These are phyloP conservation scores for Psittacula derbiana DNA, from an alignment of 2,797 vertebrate species.

Conservation along the genomic window DNA sequence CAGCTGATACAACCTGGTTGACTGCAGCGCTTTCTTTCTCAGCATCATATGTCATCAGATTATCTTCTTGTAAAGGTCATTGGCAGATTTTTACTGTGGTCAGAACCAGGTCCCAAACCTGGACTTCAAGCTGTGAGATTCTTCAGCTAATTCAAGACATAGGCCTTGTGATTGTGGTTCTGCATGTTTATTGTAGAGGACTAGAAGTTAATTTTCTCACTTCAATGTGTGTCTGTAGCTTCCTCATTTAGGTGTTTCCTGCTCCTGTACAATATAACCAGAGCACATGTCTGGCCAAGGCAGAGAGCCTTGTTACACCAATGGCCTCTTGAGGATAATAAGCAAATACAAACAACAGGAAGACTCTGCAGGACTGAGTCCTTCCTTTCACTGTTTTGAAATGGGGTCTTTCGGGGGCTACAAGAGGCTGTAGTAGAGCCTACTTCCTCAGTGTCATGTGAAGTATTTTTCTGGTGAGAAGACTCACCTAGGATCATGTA, in stretches of 20 bases:
- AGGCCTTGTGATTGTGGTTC: neutral
- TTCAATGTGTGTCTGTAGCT: neutral
- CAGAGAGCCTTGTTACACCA: neutral
- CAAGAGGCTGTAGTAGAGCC: neutral
- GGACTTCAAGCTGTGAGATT: neutral
- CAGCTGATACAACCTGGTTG: neutral
- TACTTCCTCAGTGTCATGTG: neutral
- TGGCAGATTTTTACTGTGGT: accelerated
- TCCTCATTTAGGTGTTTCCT: neutral
- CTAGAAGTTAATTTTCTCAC: neutral
- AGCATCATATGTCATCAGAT: neutral
- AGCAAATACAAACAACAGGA: neutral
- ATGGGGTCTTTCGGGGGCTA: neutral
- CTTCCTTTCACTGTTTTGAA: neutral
- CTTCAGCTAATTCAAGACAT: neutral
- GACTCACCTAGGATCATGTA: neutral
- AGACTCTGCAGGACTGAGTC: neutral
- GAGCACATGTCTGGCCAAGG: neutral
- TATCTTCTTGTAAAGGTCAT: neutral
- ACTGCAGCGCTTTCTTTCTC: neutral
- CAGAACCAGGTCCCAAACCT: neutral
- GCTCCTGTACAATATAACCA: neutral
- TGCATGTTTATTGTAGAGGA: neutral
- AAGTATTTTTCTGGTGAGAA: neutral
- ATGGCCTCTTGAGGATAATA: neutral